Percentiles rank a stretch among this genome's conserved stretches.
Conservation (phyloP, 2,797 vertebrate genomes). For the Peromyscus nudipes region DNA sequence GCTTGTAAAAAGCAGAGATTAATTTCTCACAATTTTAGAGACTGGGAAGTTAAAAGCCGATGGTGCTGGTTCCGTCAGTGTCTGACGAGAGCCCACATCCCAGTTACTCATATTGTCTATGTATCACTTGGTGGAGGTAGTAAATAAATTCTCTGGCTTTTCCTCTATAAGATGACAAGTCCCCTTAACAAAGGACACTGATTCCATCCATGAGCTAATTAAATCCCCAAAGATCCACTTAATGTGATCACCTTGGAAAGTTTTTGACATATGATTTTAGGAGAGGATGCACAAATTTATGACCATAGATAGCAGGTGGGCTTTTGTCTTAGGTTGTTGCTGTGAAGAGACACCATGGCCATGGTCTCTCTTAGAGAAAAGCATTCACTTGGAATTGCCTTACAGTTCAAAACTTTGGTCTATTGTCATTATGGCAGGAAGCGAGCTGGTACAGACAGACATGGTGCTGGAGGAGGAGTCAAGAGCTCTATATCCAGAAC, state of each 20-base stretch:
- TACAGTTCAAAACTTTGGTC: not conserved
- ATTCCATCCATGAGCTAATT: not conserved
- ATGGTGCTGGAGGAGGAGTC: not conserved
- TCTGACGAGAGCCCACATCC: not conserved
- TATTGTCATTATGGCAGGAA: too few relatives aligned
- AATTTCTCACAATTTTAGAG: not conserved
- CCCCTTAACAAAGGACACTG: not conserved
- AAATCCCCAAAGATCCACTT: not conserved
- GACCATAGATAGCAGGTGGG: not conserved
- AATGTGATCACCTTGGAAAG: not conserved
- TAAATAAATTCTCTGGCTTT: not conserved
- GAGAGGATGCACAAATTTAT: not conserved
- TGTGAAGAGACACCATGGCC: not conserved
- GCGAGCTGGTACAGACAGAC: not conserved
- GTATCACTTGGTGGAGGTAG: too few relatives aligned
- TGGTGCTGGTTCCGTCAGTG: not conserved
- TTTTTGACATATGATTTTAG: not conserved
- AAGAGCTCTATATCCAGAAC: not conserved
- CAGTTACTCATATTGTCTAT: not conserved
- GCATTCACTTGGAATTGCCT: not conserved
- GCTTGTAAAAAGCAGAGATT: not conserved
- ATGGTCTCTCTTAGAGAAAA: not conserved
- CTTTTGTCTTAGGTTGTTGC: not conserved
- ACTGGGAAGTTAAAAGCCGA: not conserved
- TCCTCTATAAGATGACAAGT: not conserved